Evolutionary conservation across 2,113 vertebrate species (phyloP).

Genomic region (Passer domesticus): DNA sequence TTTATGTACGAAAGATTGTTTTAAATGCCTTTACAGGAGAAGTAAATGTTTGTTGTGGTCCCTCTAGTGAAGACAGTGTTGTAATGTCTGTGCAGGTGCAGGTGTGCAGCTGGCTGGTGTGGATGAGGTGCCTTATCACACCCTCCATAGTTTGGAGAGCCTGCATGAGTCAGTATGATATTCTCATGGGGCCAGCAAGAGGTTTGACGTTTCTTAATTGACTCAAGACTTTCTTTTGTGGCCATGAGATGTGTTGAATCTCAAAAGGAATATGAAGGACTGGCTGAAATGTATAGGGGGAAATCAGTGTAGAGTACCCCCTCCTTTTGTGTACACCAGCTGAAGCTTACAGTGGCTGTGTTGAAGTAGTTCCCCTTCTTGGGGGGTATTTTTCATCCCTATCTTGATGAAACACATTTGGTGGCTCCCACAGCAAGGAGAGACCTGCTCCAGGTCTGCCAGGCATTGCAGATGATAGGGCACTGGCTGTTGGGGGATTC

Average conservation of each 20-base stretch:
- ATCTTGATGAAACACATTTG: background rate
- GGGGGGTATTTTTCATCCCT: background rate
- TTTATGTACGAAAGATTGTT: background rate
- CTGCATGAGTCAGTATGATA: background rate
- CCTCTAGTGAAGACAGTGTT: background rate
- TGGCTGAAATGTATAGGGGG: background rate
- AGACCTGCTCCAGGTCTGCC: background rate
- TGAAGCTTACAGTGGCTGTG: background rate
- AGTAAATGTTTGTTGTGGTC: background rate
- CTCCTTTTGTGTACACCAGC: background rate
- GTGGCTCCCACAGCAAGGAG: background rate
- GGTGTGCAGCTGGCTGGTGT: background rate
- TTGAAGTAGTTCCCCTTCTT: background rate
- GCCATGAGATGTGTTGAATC: background rate
- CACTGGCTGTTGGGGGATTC: background rate
- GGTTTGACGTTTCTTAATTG: background rate
- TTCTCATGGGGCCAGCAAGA: background rate
- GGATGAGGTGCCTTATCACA: background rate
- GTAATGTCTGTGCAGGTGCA: background rate
- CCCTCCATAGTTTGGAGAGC: background rate
- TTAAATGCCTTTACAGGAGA: background rate
- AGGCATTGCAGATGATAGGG: background rate
- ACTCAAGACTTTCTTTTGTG: background rate
- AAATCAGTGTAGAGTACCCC: background rate
- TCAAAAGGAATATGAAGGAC: background rate